Percentiles rank a stretch among this genome's conserved stretches.
Evolutionary conservation across 2,113 vertebrate genomes (phyloP).

Genomic region (Leptocoma aspasia): DNA sequence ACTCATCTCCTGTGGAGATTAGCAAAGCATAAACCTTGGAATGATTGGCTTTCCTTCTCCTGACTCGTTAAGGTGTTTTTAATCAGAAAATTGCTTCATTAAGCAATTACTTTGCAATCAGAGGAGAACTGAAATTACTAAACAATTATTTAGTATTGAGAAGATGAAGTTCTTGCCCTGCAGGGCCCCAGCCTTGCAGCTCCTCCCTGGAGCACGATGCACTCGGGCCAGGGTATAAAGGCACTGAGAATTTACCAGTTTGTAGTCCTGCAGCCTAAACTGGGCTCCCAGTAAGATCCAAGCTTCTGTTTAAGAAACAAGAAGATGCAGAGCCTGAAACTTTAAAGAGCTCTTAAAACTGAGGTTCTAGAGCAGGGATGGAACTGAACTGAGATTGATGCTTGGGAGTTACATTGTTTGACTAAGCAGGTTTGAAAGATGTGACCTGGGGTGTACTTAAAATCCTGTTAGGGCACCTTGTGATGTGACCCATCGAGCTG

Average conservation of each 20-base stretch:
- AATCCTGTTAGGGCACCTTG: not conserved
- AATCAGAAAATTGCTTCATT: not conserved
- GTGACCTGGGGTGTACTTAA: not conserved
- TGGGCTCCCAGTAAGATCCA: not conserved
- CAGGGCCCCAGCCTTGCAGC: not conserved
- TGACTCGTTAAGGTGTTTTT: not conserved
- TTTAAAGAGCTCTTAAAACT: not conserved
- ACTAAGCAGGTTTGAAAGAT: slow-evolving; percentile 2
- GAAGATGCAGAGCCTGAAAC: not conserved
- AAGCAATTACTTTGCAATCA: not conserved
- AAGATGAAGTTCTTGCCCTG: not conserved
- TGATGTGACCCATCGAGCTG: not conserved
- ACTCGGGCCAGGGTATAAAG: not conserved
- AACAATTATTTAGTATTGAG: not conserved
- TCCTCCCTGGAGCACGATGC: not conserved
- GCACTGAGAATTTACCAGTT: not conserved
- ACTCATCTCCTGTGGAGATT: not conserved
- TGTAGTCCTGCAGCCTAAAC: not conserved
- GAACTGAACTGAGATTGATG: not conserved
- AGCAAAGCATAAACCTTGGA: not conserved
- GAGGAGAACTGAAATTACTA: not conserved
- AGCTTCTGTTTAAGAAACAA: not conserved
- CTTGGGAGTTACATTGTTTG: not conserved
- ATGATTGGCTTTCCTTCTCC: not conserved
- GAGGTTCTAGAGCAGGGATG: not conserved